A percentile compares a stretch with the other conserved stretches of the same genome.
Evolutionary conservation across 2,888 invertebrate species (phyloP).

Genomic region (Mythimna albipuncta): DNA sequence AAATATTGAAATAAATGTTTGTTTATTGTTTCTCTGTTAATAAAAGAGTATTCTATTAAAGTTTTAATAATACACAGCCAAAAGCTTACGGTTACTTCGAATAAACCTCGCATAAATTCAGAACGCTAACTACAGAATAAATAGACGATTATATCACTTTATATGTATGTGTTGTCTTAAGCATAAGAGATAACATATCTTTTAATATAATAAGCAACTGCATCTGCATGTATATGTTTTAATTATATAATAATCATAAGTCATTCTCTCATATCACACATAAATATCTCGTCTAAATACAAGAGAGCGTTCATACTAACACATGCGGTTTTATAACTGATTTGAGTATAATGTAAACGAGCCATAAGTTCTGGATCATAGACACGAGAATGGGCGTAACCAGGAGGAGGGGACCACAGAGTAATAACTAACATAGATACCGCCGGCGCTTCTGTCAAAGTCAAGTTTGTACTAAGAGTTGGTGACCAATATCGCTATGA

Average conservation of each 20-base stretch:
- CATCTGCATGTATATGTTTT: slow-evolving; percentile 14
- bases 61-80: neutral
- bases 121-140: slow-evolving; percentile 43
- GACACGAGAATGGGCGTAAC: slow-evolving; percentile 16
- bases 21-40: neutral
- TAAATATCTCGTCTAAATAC: slow-evolving; percentile 1
- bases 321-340: slow-evolving; percentile 38
- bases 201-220: slow-evolving; percentile 34
- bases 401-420: neutral
- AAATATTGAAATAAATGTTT: neutral
- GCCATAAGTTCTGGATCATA: slow-evolving; percentile 29
- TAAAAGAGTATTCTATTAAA: neutral
- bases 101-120: slow-evolving; percentile 15
- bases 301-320: slow-evolving; percentile 34
- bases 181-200: slow-evolving; percentile 38
- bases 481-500: no score
- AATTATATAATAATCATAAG: slow-evolving; percentile 17
- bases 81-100: slow-evolving; percentile 15
- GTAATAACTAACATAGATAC: neutral
- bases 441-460: neutral
- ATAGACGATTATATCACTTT: slow-evolving; percentile 52
- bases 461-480: no score
- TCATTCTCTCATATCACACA: slow-evolving; percentile 20
- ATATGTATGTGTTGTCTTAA: slow-evolving; percentile 35
- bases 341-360: slow-evolving; percentile 56